Percentiles rank a stretch among this genome's conserved stretches.
These are phyloP conservation scores for Cephus rjabovi DNA, from an alignment of 2,888 invertebrate species.

Conservation along the genomic window DNA sequence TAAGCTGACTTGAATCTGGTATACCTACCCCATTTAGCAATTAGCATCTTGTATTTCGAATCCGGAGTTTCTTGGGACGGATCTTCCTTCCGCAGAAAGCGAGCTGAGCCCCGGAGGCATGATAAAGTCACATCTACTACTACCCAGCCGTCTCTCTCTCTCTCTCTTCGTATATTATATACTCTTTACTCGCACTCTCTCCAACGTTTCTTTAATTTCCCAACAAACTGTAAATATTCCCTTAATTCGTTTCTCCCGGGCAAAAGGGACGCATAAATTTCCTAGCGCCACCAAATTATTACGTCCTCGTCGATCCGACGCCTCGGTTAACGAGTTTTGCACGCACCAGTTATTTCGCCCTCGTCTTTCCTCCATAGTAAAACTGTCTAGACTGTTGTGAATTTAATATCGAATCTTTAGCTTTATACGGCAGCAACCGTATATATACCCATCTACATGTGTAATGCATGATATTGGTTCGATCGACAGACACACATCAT, in stretches of 20 bases:
- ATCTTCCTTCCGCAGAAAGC: conserved; percentile 14
- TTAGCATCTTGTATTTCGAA: conserved; percentile 53
- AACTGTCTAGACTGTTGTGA: background rate
- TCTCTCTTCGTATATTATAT: background rate
- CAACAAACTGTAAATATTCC: background rate
- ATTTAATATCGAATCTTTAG: background rate
- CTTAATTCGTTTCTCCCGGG: background rate
- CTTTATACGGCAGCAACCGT: background rate
- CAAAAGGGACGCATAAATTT: background rate
- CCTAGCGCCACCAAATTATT: background rate
- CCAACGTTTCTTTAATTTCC: background rate
- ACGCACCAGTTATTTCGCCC: background rate
- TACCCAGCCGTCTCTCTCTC: background rate
- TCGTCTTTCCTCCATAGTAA: background rate
- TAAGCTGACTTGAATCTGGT: conserved; percentile 47
- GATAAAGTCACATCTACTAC: conserved; percentile 19
- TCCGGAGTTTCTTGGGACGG: conserved; percentile 37
- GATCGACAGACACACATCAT: background rate
- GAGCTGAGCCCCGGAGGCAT: conserved; percentile 19
- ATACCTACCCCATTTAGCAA: conserved; percentile 47
- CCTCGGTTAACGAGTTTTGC: background rate
- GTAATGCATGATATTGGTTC: background rate
- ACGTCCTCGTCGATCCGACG: background rate
- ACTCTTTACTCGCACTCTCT: background rate
- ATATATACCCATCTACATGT: background rate